A percentile compares a stretch with the other conserved stretches of the same genome.
Conservation (phyloP, 2,113 vertebrate species). For the Cephalopholis sonnerati region DNA sequence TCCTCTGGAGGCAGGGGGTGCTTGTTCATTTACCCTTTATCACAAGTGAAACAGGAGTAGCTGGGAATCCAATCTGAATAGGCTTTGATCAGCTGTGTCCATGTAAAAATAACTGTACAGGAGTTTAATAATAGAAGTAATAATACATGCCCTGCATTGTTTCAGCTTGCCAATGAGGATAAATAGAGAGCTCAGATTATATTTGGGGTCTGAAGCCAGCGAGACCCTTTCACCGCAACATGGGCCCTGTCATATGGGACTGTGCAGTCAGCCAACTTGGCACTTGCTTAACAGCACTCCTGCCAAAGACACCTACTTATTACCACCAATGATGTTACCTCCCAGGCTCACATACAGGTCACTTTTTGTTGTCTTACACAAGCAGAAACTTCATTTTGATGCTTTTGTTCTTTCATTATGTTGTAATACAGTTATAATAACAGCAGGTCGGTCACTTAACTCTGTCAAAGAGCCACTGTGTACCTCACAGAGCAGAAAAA, state of each 20-base stretch:
- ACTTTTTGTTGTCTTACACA: constrained; percentile 29
- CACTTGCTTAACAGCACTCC: constrained; percentile 42
- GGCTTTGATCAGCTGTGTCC: constrained; percentile 74
- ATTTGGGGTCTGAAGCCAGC: constrained; percentile 63
- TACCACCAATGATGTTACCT: constrained; percentile 61
- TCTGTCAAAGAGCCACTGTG: not conserved
- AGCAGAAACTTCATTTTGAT: not conserved
- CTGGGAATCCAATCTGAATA: constrained; percentile 57
- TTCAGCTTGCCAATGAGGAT: constrained; percentile 70
- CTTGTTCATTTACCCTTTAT: constrained; percentile 54
- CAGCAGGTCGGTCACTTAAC: not conserved
- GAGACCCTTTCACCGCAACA: constrained; percentile 66
- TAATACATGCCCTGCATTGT: constrained; percentile 76
- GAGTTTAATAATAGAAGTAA: constrained; percentile 76
- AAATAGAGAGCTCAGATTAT: constrained; percentile 77
- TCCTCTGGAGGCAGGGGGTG: not conserved
- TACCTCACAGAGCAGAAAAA: not conserved
- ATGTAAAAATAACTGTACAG: constrained; percentile 71
- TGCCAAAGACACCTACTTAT: constrained; percentile 74
- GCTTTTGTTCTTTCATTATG: not conserved
- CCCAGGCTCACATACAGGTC: constrained; percentile 38
- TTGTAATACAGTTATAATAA: not conserved
- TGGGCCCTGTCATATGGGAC: constrained; percentile 61
- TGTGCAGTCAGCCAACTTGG: constrained; percentile 66
- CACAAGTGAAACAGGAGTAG: constrained; percentile 59